Conservation (phyloP, 2,888 invertebrate genomes). For the Molorchus minor region DNA sequence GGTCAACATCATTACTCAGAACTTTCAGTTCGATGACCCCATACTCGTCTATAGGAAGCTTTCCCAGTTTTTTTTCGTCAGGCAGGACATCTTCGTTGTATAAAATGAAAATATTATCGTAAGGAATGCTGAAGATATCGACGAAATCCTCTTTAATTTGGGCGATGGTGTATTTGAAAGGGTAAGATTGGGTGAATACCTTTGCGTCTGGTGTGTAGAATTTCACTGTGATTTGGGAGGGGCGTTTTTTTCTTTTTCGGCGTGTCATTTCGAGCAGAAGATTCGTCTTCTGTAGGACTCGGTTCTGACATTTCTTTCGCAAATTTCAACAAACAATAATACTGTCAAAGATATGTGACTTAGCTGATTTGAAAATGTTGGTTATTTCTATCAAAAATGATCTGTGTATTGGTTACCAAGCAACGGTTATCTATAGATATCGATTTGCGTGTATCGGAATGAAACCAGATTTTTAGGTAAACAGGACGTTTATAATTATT, state of each 20-base stretch:
- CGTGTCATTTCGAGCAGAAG: background rate
- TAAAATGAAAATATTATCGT: constrained; percentile 64
- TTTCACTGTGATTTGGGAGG: constrained; percentile 51
- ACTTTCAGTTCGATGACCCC: constrained; percentile 49
- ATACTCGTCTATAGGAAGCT: constrained; percentile 50
- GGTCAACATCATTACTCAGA: constrained; percentile 46
- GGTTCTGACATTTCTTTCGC: background rate
- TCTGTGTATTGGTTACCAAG: constrained; percentile 37
- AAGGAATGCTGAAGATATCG: constrained; percentile 67
- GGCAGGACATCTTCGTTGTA: constrained; percentile 61
- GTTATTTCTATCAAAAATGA: background rate
- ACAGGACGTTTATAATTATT: no score
- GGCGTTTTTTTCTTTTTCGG: constrained; percentile 6
- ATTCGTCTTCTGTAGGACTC: background rate
- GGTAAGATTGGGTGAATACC: constrained; percentile 66
- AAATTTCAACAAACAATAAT: constrained; percentile 15
- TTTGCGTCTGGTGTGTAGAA: constrained; percentile 52
- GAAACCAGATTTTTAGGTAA: background rate
- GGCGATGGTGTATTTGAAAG: constrained; percentile 56
- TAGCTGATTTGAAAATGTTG: constrained; percentile 7
- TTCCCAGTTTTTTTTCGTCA: constrained; percentile 44
- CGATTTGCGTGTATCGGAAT: constrained; percentile 25
- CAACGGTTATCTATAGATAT: constrained; percentile 22
- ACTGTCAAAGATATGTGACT: constrained; percentile 26
- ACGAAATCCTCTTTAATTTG: constrained; percentile 70